Percentiles rank a stretch among this genome's conserved stretches.
phyloP scores from a whole-genome alignment of 2,113 vertebrate genomes.

The Psilopsiagon aymara region DNA sequence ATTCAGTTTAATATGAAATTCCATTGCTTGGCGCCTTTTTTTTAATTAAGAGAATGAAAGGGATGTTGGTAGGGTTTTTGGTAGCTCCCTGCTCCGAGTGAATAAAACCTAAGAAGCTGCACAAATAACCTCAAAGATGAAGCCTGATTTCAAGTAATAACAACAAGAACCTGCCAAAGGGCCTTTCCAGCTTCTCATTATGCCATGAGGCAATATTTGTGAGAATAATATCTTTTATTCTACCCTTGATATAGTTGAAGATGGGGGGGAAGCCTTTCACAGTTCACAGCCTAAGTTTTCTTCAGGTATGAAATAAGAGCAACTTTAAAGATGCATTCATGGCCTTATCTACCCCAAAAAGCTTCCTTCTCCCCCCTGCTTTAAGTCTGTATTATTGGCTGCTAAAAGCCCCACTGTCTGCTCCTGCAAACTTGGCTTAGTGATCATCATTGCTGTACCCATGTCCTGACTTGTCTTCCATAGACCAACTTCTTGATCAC shows the following conservation, averaged over 20 bases:
- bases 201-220: neutral
- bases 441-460: accelerated
- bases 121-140: neutral
- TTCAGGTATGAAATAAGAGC: neutral
- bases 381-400: neutral
- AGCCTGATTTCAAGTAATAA: neutral
- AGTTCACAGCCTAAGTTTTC: neutral
- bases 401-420: accelerated
- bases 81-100: neutral
- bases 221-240: neutral
- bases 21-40: accelerated
- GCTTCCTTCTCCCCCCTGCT: accelerated
- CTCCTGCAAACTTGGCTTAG: neutral
- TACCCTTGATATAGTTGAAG: accelerated
- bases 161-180: neutral
- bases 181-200: neutral
- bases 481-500: neutral
- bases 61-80: accelerated
- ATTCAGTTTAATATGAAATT: neutral
- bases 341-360: neutral
- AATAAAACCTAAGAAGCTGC: neutral
- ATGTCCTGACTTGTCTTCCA: neutral
- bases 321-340: neutral
- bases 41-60: neutral
- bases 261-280: accelerated